These are phyloP conservation scores for Notamacropus eugenii DNA, from an alignment of 2,797 vertebrate species.

Conservation along the genomic window DNA sequence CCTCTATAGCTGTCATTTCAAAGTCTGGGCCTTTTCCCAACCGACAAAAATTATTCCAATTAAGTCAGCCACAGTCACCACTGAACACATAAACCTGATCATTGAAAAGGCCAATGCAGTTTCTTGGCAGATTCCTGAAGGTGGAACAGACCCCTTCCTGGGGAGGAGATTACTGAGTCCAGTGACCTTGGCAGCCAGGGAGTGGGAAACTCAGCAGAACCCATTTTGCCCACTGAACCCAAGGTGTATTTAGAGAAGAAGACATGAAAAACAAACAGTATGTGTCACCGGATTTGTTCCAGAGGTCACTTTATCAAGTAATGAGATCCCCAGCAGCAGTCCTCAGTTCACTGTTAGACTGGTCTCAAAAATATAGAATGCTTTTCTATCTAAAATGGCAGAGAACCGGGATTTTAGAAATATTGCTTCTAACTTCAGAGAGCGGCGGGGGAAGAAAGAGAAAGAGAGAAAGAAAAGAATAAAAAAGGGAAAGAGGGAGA, in stretches of 20 bases:
- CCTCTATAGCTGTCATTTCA: constrained; percentile 42
- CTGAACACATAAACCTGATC: neutral
- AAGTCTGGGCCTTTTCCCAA: constrained; percentile 38
- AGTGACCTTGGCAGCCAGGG: neutral
- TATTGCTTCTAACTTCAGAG: neutral
- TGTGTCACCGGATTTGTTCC: neutral
- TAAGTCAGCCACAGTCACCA: neutral
- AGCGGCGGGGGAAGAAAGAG: too few species aligned
- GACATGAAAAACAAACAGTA: neutral
- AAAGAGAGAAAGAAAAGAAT: too few species aligned
- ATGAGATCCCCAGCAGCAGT: neutral
- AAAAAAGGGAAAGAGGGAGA: too few species aligned
- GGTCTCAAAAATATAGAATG: neutral
- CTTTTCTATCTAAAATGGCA: neutral
- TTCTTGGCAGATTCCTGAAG: neutral
- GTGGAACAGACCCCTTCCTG: constrained; percentile 47
- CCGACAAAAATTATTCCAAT: neutral
- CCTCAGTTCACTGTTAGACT: neutral
- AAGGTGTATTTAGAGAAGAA: neutral
- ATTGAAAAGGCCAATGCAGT: neutral
- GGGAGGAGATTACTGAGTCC: neutral
- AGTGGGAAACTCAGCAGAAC: neutral
- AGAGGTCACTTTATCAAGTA: neutral
- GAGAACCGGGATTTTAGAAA: neutral
- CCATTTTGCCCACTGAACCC: too few species aligned